Base-by-base conservation (phyloP, 1,140 invertebrate species). In the Drosophila ogumai region DNA sequence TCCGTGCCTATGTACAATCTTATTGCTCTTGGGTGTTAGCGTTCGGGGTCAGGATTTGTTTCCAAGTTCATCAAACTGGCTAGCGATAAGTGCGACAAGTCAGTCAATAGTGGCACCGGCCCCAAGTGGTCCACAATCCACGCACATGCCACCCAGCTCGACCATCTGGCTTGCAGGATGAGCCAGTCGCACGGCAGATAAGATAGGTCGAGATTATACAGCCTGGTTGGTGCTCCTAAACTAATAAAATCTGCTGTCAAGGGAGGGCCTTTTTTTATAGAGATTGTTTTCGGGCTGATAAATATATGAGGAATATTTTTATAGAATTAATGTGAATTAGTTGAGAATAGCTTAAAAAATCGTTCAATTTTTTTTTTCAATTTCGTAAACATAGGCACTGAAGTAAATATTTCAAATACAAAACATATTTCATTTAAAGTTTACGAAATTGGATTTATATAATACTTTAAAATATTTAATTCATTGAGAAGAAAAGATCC, bases 61-160 rank as follows among this genome's bases (percentile, higher is more conserved):
- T 40, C 41, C 6, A 71, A 36, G 68, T 72, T 72, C 66, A 58
- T 58, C 17, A 41, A 49, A 41, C 52, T 40, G 13, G 3, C 34
- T 32, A n/a, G 65, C 43, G 65, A 66, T 67, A 67, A 44, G 65
- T 61, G 57, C 19, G 15, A 59, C 56, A 60, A n/a, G 61, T 44
- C 17, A 44, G 55, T 61, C 31, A 32, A 34, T 65, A 44, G 22
- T 10, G 36, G 46, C 3, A 10, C 61, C 36, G 49, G 31, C n/a
- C 36, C 52, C 60, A 56, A 31, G 54, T 40, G 25, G 17, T 63
- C 13, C 17, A 8, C 17, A 28, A 15, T 6, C 17, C 38, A 57
- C 25, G 13, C 32, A 9, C 13, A 22, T 54, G 31, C n/a, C 17
- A 31, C 36, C 25, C 28, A 19, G 52, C 6, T 25, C 36, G 13